phyloP scores from a whole-genome alignment of 2,797 vertebrate species.

The Mormyrops boulengeri region DNA sequence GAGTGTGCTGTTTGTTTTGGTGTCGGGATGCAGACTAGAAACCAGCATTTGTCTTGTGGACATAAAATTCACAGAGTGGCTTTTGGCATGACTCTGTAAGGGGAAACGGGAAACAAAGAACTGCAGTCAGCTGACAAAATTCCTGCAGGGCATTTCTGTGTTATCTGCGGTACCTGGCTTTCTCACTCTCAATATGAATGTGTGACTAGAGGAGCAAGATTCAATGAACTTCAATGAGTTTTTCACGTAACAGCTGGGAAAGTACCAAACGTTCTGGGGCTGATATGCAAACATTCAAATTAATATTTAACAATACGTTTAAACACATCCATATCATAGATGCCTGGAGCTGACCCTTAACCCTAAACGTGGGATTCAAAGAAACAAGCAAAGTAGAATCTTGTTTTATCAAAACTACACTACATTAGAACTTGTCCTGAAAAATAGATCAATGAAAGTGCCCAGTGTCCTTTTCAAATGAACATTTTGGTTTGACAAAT shows the following conservation, averaged over 20 bases:
- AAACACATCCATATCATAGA: neutral
- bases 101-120: neutral
- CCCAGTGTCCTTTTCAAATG: neutral
- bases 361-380: neutral
- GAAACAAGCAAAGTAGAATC: neutral
- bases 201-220: neutral
- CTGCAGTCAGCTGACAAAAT: neutral
- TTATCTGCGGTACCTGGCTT: neutral
- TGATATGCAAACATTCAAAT: neutral
- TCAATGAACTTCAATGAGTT: neutral
- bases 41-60: neutral
- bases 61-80: neutral
- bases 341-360: neutral
- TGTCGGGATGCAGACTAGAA: neutral
- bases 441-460: neutral
- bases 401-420: neutral
- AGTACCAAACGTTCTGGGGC: neutral
- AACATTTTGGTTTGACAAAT: neutral
- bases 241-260: neutral
- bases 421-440: neutral
- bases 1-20: neutral
- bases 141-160: neutral
- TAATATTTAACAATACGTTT: slow-evolving; percentile 2
- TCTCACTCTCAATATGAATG: neutral
- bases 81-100: neutral